Conservation (phyloP, 2,888 invertebrate genomes). For the Drosophila tripunctata region DNA sequence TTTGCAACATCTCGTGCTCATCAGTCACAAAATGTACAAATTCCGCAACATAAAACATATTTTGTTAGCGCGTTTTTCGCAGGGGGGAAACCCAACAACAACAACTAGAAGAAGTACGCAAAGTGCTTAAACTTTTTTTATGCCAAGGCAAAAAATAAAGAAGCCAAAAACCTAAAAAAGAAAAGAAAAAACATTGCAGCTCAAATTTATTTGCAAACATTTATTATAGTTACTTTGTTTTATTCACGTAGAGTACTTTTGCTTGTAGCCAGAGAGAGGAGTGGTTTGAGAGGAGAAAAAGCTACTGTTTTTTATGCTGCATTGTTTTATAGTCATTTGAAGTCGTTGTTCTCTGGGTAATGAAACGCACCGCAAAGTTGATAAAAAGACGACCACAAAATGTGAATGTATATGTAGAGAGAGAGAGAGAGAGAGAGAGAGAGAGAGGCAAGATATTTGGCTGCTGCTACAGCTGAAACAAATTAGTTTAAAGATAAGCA, state of each 20-base stretch:
- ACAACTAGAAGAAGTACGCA: constrained; percentile 47
- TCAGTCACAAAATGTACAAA: constrained; percentile 75
- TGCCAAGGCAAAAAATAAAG: constrained; percentile 52
- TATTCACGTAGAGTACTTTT: constrained; percentile 72
- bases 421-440: not conserved
- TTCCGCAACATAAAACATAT: constrained; percentile 74
- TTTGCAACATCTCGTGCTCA: constrained; percentile 43
- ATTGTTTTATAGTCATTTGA: constrained; percentile 72
- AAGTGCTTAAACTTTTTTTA: constrained; percentile 70
- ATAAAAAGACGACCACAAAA: constrained; percentile 59
- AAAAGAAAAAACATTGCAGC: constrained; percentile 55
- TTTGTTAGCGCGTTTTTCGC: constrained; percentile 45
- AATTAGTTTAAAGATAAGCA: constrained; percentile 80
- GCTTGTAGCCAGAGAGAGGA: constrained; percentile 40
- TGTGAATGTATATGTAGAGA: constrained; percentile 29
- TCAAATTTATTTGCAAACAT: constrained; percentile 78
- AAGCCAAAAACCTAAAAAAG: constrained; percentile 25
- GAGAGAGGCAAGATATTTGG: not conserved
- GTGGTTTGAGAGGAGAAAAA: not conserved
- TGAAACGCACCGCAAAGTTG: constrained; percentile 65
- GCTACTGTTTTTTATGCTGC: constrained; percentile 63
- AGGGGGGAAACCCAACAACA: constrained; percentile 20
- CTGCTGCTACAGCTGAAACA: constrained; percentile 41
- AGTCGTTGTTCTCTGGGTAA: constrained; percentile 44
- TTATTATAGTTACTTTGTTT: constrained; percentile 79